Conservation (phyloP, 1,140 invertebrate species). For the Procambarus virginalis region DNA sequence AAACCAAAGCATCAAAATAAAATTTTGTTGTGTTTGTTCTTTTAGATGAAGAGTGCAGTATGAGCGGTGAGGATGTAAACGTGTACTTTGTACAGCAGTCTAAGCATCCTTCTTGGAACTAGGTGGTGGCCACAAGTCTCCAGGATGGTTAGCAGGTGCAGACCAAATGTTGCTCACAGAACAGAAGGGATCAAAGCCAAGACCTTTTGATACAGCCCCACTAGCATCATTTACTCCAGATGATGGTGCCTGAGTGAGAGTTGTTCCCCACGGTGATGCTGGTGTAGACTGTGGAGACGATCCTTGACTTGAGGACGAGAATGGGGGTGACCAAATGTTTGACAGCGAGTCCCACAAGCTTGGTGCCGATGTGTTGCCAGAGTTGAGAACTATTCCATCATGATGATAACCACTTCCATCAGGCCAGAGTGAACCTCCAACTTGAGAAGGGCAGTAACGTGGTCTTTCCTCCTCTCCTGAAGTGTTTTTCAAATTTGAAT, state of each 20-base stretch:
- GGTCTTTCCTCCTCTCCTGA: slow-evolving; percentile 39
- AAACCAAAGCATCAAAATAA: neutral
- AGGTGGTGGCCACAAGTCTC: slow-evolving; percentile 54
- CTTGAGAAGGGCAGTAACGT: slow-evolving; percentile 35
- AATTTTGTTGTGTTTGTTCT: neutral
- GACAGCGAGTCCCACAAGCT: slow-evolving; percentile 50
- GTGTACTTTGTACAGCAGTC: neutral
- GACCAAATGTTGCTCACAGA: slow-evolving; percentile 57
- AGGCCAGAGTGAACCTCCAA: slow-evolving; percentile 36
- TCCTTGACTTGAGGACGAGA: slow-evolving; percentile 44
- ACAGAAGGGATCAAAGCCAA: slow-evolving; percentile 54
- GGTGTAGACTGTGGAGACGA: neutral
- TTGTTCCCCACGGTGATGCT: slow-evolving; percentile 25
- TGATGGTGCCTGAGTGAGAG: neutral
- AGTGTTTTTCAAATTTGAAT: neutral
- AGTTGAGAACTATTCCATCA: slow-evolving; percentile 11
- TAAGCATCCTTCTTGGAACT: slow-evolving; percentile 50
- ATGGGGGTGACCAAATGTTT: slow-evolving; percentile 54
- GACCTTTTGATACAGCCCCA: slow-evolving; percentile 54
- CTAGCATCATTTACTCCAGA: slow-evolving; percentile 40
- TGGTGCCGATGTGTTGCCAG: slow-evolving; percentile 34
- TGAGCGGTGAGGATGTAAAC: neutral
- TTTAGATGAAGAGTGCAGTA: neutral
- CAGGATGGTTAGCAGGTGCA: slow-evolving; percentile 28
- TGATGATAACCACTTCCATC: slow-evolving; percentile 32